Conservation (phyloP, 2,888 invertebrate genomes). For the Luperina nickerlii region DNA sequence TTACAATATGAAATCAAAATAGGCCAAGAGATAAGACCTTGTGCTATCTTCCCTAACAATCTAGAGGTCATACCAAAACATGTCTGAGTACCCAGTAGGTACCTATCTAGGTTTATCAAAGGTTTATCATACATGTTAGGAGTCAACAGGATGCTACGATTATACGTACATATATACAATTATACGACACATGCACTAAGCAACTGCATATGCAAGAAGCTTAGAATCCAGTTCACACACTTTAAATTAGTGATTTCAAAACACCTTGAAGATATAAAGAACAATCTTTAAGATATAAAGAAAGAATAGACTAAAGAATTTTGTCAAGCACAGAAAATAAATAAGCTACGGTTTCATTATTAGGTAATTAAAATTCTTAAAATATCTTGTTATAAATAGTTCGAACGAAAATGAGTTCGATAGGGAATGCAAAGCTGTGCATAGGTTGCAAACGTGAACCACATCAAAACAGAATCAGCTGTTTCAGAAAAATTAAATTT, state of each 20-base stretch:
- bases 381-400: background rate
- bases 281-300: background rate
- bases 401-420: background rate
- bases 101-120: conserved; percentile 13
- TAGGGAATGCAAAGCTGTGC: background rate
- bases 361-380: background rate
- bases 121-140: background rate
- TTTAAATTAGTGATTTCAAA: conserved; percentile 2
- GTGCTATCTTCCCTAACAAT: conserved; percentile 19
- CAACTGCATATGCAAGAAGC: background rate
- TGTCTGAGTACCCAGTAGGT: background rate
- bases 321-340: background rate
- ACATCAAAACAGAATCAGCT: conserved; percentile 27
- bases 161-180: no score
- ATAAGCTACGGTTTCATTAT: background rate
- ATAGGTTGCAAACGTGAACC: background rate
- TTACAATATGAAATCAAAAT: conserved; percentile 33
- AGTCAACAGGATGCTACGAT: background rate
- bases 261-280: background rate
- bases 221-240: background rate
- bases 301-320: background rate
- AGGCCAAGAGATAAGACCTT: conserved; percentile 44
- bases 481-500: background rate
- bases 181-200: background rate
- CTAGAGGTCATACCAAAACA: conserved; percentile 16